Percentiles rank a stretch among this genome's conserved stretches.
Evolutionary conservation across 2,888 invertebrate species (phyloP).

Genomic region (Leucoma salicis): DNA sequence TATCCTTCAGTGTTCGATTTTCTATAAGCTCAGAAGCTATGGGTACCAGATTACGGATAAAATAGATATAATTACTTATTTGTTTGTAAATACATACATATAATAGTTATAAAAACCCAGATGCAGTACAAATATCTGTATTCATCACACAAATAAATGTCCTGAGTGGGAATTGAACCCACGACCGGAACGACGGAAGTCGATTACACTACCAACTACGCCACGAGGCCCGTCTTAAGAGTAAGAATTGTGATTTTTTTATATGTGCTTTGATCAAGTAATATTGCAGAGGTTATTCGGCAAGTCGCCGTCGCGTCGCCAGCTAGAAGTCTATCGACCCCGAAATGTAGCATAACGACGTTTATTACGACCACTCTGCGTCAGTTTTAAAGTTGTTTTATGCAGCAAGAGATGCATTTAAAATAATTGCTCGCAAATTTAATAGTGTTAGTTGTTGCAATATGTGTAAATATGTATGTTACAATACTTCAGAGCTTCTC

Average conservation of each 20-base stretch:
- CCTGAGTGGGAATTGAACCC: too few relatives aligned
- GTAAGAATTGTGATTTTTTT: constrained; percentile 18
- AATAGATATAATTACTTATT: too few relatives aligned
- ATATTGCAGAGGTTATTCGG: constrained; percentile 52
- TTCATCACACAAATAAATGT: too few relatives aligned
- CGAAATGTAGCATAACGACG: constrained; percentile 74
- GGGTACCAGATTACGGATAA: too few relatives aligned
- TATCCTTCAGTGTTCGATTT: constrained; percentile 21
- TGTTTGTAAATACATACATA: too few relatives aligned
- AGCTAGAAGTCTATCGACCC: constrained; percentile 67
- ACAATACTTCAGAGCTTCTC: too few relatives aligned
- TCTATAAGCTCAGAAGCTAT: constrained; percentile 16
- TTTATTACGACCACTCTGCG: constrained; percentile 61
- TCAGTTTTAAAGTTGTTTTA: constrained; percentile 56
- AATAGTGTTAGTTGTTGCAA: too few relatives aligned
- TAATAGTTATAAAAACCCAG: too few relatives aligned
- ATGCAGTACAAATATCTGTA: too few relatives aligned
- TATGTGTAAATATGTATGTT: too few relatives aligned
- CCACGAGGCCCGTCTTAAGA: constrained; percentile 19
- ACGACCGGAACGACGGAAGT: too few relatives aligned
- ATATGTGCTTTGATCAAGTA: constrained; percentile 49
- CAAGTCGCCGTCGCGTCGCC: constrained; percentile 59
- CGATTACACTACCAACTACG: too few relatives aligned
- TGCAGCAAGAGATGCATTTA: constrained; percentile 57
- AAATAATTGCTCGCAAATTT: constrained; percentile 45